Conservation (phyloP, 2,797 vertebrate species). For the Crax fasciolata region DNA sequence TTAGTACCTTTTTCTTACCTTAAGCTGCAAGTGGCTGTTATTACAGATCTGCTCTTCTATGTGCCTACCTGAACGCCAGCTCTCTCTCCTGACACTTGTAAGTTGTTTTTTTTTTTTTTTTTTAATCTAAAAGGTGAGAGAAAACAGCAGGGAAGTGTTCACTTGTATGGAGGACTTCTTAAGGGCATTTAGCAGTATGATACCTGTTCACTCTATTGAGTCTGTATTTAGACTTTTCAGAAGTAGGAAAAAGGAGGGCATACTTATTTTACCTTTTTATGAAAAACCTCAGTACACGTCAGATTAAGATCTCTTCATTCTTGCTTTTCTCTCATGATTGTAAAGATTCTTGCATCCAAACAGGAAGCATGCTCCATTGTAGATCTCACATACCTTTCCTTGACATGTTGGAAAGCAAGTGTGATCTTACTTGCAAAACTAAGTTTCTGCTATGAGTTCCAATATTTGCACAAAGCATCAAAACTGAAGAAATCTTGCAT, state of each 20-base stretch:
- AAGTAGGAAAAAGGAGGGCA: background rate
- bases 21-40: background rate
- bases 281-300: background rate
- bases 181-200: background rate
- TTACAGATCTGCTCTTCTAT: background rate
- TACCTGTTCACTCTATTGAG: background rate
- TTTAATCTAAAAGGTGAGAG: background rate
- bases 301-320: background rate
- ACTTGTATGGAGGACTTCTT: background rate
- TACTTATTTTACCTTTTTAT: background rate
- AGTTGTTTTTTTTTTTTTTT: background rate
- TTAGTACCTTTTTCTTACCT: background rate
- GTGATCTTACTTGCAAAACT: background rate
- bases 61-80: background rate
- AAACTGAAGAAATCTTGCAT: background rate
- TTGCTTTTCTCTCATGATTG: background rate
- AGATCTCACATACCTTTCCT: background rate
- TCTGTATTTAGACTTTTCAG: background rate
- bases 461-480: background rate
- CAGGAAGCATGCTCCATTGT: background rate
- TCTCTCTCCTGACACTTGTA: background rate
- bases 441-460: background rate
- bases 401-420: background rate
- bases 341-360: background rate
- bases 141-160: background rate